Conservation (phyloP, 2,797 vertebrate species). For the Picus viridis region DNA sequence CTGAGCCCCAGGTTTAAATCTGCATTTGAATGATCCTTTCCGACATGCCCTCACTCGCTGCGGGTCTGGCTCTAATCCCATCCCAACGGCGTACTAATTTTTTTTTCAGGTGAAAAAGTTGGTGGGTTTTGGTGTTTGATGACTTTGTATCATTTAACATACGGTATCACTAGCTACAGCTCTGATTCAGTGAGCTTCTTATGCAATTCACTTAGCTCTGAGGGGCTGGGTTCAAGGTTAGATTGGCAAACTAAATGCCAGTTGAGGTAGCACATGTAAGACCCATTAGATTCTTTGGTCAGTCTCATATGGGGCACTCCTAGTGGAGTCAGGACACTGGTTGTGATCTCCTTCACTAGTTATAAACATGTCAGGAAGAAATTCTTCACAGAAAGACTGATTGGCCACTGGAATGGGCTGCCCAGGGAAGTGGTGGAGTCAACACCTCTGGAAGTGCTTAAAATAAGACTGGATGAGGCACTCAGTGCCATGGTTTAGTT, state of each 20-base stretch:
- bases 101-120: not conserved
- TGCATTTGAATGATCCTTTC: not conserved
- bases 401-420: too few relatives aligned
- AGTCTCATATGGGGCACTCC: not conserved
- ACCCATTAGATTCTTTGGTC: not conserved
- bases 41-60: not conserved
- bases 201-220: not conserved
- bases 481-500: too few relatives aligned
- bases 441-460: too few relatives aligned
- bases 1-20: not conserved
- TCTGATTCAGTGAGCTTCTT: not conserved
- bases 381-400: too few relatives aligned
- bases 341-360: not conserved
- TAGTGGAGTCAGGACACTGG: not conserved
- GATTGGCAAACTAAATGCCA: not conserved
- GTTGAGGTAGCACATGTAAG: not conserved
- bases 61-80: not conserved
- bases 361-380: not conserved
- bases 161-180: not conserved
- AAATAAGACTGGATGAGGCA: too few relatives aligned
- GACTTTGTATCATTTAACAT: not conserved
- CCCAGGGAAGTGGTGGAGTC: too few relatives aligned
- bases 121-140: fast-evolving
- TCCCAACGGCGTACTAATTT: not conserved
- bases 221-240: not conserved